phyloP scores from a whole-genome alignment of 1,140 invertebrate species.

The Wasmannia auropunctata region DNA sequence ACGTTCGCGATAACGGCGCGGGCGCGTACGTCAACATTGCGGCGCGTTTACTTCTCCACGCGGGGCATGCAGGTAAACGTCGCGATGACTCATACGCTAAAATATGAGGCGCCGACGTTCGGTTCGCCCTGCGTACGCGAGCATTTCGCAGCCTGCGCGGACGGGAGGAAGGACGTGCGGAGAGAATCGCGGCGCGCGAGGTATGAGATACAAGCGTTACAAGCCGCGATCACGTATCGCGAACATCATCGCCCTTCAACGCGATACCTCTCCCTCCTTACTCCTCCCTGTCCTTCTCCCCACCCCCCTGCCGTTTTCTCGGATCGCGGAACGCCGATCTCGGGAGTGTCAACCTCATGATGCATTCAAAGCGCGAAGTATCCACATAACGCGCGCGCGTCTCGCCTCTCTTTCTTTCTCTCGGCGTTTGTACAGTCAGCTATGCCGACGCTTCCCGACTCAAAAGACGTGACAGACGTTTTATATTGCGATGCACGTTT shows the following conservation, averaged over 20 bases:
- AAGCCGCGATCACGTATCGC: neutral
- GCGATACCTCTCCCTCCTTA: neutral
- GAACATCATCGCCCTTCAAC: slow-evolving; percentile 3
- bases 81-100: slow-evolving; percentile 44
- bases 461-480: too few relatives aligned
- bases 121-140: neutral
- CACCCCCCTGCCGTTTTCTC: neutral
- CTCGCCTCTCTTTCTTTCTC: neutral
- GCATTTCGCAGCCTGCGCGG: neutral
- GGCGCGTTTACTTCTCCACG: neutral
- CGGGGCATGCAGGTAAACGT: neutral
- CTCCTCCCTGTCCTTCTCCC: too few relatives aligned
- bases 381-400: neutral
- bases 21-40: neutral
- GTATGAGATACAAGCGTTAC: too few relatives aligned
- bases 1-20: neutral
- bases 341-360: slow-evolving; percentile 40
- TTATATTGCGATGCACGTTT: too few relatives aligned
- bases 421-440: too few relatives aligned
- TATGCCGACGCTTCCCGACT: too few relatives aligned
- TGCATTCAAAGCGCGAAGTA: slow-evolving; percentile 35
- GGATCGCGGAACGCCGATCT: neutral
- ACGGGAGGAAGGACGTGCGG: neutral
- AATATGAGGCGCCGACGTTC: slow-evolving; percentile 15
- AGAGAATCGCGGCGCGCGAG: neutral